phyloP scores from a whole-genome alignment of 2,888 invertebrate genomes.

The Aspidiotus destructor region DNA sequence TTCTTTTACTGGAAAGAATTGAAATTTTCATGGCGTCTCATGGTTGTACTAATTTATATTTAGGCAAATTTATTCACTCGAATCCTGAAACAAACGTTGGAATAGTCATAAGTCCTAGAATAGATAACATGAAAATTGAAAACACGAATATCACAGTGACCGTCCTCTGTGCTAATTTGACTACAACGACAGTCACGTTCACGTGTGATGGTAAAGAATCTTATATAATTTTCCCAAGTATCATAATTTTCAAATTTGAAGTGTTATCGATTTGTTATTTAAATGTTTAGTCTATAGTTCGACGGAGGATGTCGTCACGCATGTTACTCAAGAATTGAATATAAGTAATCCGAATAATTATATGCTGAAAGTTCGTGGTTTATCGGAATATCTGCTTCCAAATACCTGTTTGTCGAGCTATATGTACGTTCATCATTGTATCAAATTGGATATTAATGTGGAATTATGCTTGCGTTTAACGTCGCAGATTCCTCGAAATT shows the following conservation, averaged over 20 bases:
- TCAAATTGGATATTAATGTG: conserved; percentile 84
- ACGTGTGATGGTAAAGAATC: conserved; percentile 71
- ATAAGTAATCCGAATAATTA: conserved; percentile 56
- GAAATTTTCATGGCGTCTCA: too few relatives aligned
- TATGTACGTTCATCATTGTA: conserved; percentile 86
- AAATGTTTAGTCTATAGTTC: conserved; percentile 64
- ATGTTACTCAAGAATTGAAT: conserved; percentile 71
- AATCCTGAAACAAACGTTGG: conserved; percentile 76
- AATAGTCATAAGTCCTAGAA: conserved; percentile 76
- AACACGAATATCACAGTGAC: conserved; percentile 82
- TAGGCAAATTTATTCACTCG: conserved; percentile 61
- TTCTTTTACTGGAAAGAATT: conserved; percentile 10
- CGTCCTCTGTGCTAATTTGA: conserved; percentile 48
- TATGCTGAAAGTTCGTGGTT: conserved; percentile 70
- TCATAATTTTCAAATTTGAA: conserved; percentile 46
- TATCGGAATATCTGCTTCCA: conserved; percentile 71
- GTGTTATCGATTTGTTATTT: conserved; percentile 36
- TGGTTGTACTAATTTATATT: too few relatives aligned
- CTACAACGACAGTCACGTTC: conserved; percentile 60
- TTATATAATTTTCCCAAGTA: conserved; percentile 53
- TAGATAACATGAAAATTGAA: conserved; percentile 66
- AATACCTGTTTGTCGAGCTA: conserved; percentile 77
- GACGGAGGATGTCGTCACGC: conserved; percentile 74
- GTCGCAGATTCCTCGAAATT: conserved; percentile 56
- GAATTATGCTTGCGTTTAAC: conserved; percentile 50